Conservation (phyloP, 2,113 vertebrate genomes). For the Poeciliopsis prolifica region DNA sequence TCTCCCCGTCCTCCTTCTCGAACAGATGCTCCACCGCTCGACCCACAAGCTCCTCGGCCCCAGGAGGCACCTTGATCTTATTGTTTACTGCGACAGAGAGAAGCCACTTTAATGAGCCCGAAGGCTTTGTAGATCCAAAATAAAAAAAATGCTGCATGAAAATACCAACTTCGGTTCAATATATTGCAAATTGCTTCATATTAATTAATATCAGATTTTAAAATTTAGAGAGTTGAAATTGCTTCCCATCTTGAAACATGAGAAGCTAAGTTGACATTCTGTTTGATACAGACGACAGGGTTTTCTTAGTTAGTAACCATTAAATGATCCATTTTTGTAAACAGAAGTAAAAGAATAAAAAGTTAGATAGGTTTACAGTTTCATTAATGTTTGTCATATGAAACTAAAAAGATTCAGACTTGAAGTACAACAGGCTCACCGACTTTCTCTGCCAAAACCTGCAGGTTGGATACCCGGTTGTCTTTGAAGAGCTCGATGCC, state of each 20-base stretch:
- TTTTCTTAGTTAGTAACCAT: neutral
- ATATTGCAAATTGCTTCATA: neutral
- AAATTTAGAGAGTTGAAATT: neutral
- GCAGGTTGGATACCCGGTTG: slow-evolving; percentile 80
- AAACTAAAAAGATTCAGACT: neutral
- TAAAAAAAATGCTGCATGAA: neutral
- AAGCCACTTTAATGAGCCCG: slow-evolving; percentile 16
- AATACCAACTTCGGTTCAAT: neutral
- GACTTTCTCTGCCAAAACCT: slow-evolving; percentile 81
- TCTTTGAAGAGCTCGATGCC: slow-evolving; percentile 86
- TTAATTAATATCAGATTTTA: neutral
- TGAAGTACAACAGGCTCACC: slow-evolving; percentile 67
- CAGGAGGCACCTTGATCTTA: slow-evolving; percentile 82
- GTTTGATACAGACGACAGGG: neutral
- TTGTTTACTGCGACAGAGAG: slow-evolving; percentile 76
- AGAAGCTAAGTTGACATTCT: neutral
- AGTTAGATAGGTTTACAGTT: too few species aligned
- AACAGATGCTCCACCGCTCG: slow-evolving; percentile 85
- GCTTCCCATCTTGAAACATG: neutral
- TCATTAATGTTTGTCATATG: neutral
- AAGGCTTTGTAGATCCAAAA: neutral
- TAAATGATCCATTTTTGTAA: neutral
- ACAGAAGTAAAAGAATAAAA: too few species aligned
- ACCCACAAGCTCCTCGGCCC: slow-evolving; percentile 83
- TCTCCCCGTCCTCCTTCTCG: slow-evolving; percentile 84